phyloP scores from a whole-genome alignment of 2,888 invertebrate genomes.

The Drosophila prostipennis region DNA sequence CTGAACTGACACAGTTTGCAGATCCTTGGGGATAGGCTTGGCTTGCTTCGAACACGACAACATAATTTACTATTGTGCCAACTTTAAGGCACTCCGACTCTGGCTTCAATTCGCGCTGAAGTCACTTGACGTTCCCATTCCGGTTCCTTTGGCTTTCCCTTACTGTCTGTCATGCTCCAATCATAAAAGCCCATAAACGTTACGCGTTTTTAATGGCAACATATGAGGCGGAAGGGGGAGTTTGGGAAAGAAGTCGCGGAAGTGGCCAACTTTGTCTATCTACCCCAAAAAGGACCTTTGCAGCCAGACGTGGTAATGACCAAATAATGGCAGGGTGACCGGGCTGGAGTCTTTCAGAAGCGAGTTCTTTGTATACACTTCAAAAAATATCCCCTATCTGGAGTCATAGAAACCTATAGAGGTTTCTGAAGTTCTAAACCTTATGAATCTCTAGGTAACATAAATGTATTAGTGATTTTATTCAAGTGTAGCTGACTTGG shows the following conservation, averaged over 20 bases:
- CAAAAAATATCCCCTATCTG: not conserved
- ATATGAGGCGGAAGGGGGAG: constrained; percentile 9
- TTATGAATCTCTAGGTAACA: too few species aligned
- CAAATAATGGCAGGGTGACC: constrained; percentile 51
- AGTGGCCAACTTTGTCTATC: constrained; percentile 46
- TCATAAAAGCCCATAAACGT: constrained; percentile 63
- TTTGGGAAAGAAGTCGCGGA: constrained; percentile 35
- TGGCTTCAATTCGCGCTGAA: constrained; percentile 23
- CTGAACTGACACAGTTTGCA: constrained; percentile 63
- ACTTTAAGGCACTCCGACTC: constrained; percentile 48
- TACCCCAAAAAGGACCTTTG: constrained; percentile 24
- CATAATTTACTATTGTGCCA: constrained; percentile 57
- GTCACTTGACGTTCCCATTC: constrained; percentile 26
- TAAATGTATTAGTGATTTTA: too few species aligned
- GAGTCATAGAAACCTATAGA: too few species aligned
- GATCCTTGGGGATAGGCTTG: constrained; percentile 74
- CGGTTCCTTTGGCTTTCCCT: not conserved
- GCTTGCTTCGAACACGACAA: constrained; percentile 62
- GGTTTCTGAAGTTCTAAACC: too few species aligned
- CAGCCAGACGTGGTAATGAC: constrained; percentile 68
- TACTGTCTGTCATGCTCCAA: constrained; percentile 49
- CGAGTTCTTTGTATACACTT: constrained; percentile 6
- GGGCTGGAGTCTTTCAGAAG: constrained; percentile 8
- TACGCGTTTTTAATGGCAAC: constrained; percentile 74
- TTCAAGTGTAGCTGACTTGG: not conserved